Conservation (phyloP, 2,888 invertebrate genomes). For the Neoaliturus tenellus region DNA sequence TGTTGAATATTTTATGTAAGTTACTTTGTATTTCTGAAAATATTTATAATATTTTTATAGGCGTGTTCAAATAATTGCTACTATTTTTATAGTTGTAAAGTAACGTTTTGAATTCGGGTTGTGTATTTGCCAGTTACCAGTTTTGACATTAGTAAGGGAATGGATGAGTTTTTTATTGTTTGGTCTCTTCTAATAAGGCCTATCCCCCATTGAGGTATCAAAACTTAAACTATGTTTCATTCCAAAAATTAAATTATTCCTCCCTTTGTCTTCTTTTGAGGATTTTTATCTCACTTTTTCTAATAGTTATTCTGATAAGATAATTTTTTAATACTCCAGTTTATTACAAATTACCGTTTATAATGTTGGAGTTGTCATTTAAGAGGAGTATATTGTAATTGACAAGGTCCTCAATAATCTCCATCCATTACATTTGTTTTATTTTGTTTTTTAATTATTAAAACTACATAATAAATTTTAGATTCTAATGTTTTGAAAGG, state of each 20-base stretch:
- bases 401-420: too few species aligned
- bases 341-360: too few species aligned
- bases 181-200: neutral
- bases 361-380: too few species aligned
- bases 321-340: too few species aligned
- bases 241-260: neutral
- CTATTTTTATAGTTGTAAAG: neutral
- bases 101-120: neutral
- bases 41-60: constrained; percentile 15
- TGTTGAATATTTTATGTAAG: neutral
- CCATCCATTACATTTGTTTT: too few species aligned
- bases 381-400: too few species aligned
- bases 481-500: too few species aligned
- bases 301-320: too few species aligned
- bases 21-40: neutral
- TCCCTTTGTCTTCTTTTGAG: constrained; percentile 3
- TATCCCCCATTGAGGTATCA: neutral
- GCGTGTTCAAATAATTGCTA: neutral
- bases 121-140: constrained; percentile 18
- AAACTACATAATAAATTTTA: too few species aligned
- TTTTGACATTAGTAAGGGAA: neutral
- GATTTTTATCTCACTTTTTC: neutral
- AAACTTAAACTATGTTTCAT: neutral
- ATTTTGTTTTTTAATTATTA: too few species aligned
- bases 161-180: neutral